These are phyloP conservation scores for Drosophila pallidifrons DNA, from an alignment of 1,140 invertebrate species.

Conservation along the genomic window DNA sequence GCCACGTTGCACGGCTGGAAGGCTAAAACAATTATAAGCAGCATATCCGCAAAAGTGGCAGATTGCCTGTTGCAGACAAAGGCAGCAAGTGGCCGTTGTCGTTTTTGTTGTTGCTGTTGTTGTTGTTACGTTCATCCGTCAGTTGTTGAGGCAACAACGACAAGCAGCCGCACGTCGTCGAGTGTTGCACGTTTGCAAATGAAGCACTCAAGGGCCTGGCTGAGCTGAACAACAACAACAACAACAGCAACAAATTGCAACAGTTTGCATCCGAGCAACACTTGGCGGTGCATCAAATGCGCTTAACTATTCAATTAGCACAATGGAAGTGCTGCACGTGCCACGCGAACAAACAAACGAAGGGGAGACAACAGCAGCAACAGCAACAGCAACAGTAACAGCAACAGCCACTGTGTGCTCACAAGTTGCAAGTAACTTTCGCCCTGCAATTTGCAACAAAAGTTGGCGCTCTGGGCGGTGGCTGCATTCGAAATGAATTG, in stretches of 20 bases:
- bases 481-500: background rate
- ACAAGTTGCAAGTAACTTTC: conserved; percentile 19
- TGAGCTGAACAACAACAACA: background rate
- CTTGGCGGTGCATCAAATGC: conserved; percentile 68
- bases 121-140: conserved; percentile 28
- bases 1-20: conserved; percentile 20
- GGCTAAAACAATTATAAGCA: conserved; percentile 66
- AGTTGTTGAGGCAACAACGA: conserved; percentile 10
- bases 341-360: background rate
- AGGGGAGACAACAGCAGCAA: background rate
- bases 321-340: conserved; percentile 33
- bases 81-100: conserved; percentile 4
- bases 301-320: conserved; percentile 74
- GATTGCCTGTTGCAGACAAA: conserved; percentile 64
- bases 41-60: conserved; percentile 56
- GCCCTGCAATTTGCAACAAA: conserved; percentile 10
- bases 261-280: conserved; percentile 61
- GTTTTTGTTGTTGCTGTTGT: background rate
- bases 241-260: conserved; percentile 40
- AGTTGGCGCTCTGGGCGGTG: no score
- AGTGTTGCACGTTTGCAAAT: conserved; percentile 43
- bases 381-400: conserved; percentile 3
- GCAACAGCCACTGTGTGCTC: background rate
- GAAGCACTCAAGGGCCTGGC: conserved; percentile 17
- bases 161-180: conserved; percentile 3